Base-by-base conservation (phyloP, 2,113 vertebrate species). In the Phainopepla nitens region DNA sequence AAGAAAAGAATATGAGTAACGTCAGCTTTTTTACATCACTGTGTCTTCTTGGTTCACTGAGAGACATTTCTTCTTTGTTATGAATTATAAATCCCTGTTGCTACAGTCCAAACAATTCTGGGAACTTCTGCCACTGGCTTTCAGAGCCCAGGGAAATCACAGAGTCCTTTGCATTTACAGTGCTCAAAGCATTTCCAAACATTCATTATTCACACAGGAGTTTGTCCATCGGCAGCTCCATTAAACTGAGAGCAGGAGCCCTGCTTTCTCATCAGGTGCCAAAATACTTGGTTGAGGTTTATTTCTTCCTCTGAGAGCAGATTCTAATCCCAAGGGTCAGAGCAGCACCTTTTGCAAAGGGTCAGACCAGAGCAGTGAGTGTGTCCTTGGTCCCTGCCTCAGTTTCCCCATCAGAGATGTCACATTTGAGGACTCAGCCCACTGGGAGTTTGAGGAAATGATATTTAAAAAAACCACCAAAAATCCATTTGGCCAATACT, bases 11-110 rank as follows among this genome's bases (percentile, higher is more conserved):
- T 16, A 62, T 36, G 66, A 82, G 82, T 14, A 61, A 70, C 9
- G 2, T 70, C 76, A 83, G 11, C 47, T 62, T 61, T 69, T 71
- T 80, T 25, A 69, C 23, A 7, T 80, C 0, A 0, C 66, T 25
- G 42, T 58, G 42, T 62, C 47, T 70, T 62, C 70, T 60, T 58
- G n/a, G 73, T 68, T 78, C 65, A 35, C 19, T 54, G 51, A 36
- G 79, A 93, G 75, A 36, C 33, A 13, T 73, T 73, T 92, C 70
- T 87, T 51, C 54, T 81, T 89, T 60, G 42, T 60, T 70, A 90
- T 83, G 90, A 93, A 96, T 94, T 94, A 78, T 94, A 66, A 93
- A 90, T 88, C 83, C 71, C 82, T 71, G 7, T 86, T 82, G 77
- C 75, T 85, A 4, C 58, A 45, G 54, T 70, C 82, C 87, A 90